phyloP scores from a whole-genome alignment of 2,888 invertebrate genomes.

The Brachyptera risi region DNA sequence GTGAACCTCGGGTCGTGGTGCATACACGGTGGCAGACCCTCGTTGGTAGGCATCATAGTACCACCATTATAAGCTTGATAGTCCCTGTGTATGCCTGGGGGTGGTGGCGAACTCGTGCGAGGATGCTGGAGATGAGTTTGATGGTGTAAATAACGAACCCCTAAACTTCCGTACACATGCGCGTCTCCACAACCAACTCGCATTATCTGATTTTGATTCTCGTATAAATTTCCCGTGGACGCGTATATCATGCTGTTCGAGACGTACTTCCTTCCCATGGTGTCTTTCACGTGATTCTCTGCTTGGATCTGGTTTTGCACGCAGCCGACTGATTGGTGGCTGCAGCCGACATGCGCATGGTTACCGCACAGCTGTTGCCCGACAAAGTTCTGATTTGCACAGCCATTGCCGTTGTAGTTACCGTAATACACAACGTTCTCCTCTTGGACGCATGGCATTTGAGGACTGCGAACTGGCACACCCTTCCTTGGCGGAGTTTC shows the following conservation, averaged over 20 bases:
- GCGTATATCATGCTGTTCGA: conserved; percentile 30
- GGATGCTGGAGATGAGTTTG: conserved; percentile 23
- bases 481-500: conserved; percentile 58
- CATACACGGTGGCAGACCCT: conserved; percentile 10
- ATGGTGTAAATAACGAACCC: conserved; percentile 16
- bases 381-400: conserved; percentile 8
- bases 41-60: not conserved
- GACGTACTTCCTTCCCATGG: conserved; percentile 22
- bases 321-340: conserved; percentile 11
- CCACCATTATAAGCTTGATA: not conserved
- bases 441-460: conserved; percentile 15
- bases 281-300: conserved; percentile 7
- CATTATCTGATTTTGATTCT: conserved; percentile 29
- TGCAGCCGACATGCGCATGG: not conserved
- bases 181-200: conserved; percentile 26
- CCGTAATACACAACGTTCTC: conserved; percentile 16
- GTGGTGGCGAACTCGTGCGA: conserved; percentile 20
- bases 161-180: conserved; percentile 1
- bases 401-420: conserved; percentile 10
- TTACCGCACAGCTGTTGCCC: not conserved
- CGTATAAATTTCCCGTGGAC: conserved; percentile 32
- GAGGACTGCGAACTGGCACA: not conserved
- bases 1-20: conserved; percentile 11
- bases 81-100: conserved; percentile 16
- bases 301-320: conserved; percentile 11